Percentiles rank a stretch among this genome's conserved stretches.
These are phyloP conservation scores for Thunnus maccoyii DNA, from an alignment of 2,113 vertebrate species.

Conservation along the genomic window DNA sequence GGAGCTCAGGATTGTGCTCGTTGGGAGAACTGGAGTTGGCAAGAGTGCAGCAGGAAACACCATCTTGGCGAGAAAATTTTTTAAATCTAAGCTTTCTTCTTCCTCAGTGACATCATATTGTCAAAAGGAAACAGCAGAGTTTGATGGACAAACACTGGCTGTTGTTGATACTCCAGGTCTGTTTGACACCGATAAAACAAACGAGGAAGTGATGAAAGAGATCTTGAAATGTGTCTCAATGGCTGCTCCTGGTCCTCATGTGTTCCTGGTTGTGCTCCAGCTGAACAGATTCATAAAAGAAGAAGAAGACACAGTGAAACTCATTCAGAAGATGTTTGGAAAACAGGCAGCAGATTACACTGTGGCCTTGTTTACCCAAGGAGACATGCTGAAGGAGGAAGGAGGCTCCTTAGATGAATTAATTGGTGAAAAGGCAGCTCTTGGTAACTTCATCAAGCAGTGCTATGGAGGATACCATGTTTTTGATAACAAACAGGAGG, in stretches of 20 bases:
- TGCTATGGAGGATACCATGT: slow-evolving; percentile 25
- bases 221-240: not conserved
- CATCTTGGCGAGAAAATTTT: too few relatives aligned
- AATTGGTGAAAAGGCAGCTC: not conserved
- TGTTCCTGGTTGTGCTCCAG: slow-evolving; percentile 29
- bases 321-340: not conserved
- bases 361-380: slow-evolving; percentile 18
- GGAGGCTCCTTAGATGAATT: not conserved
- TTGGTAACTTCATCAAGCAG: not conserved
- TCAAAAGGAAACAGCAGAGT: not conserved
- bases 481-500: slow-evolving; percentile 4
- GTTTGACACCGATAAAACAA: not conserved
- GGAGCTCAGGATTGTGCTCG: not conserved
- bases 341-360: not conserved
- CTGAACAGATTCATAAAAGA: not conserved
- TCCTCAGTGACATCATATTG: not conserved
- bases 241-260: slow-evolving; percentile 9
- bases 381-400: not conserved
- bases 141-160: not conserved
- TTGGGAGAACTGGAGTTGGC: not conserved
- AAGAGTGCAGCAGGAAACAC: not conserved
- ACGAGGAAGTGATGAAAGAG: not conserved
- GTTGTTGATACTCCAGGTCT: slow-evolving; percentile 31
- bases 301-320: not conserved
- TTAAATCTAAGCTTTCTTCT: not conserved